Base-by-base conservation (phyloP, 2,797 vertebrate genomes). In the Microctenopoma stevenorrisi region DNA sequence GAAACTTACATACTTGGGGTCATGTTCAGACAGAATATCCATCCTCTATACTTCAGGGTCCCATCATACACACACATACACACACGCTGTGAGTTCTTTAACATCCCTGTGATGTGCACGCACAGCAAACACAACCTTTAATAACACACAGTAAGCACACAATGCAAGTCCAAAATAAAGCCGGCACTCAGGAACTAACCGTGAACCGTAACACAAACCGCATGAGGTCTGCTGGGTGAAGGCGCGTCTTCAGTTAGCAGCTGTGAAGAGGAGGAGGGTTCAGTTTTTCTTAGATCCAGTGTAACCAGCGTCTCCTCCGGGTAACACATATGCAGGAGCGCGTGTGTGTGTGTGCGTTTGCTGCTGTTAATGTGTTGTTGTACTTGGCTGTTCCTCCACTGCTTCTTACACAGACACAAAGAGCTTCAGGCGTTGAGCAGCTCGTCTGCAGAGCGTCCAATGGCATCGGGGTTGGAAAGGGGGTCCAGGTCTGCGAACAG, bases 401-500 rank as follows among this genome's bases (percentile, higher is more conserved):
- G 28, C 28, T 30, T 30, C 28, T 30, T 30, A 78, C 64, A 69
- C 42, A 70, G 40, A 43, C 26, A 33, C 2, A 22, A 1, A 3
- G 26, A 30, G 14, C 4, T 68, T 96, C 87, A 96, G 72, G 94
- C 93, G 38, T 94, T 92, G 38, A 95, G 92, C 51, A 95, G 88
- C 80, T 96, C 91, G 5, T 95, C 93, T 12, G 91, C 94, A 0
- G 92, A 94, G 54, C 94, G 94, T 76, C 94, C 94, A 1, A 93
- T 94, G 74, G 93, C 91, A 47, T 95, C 94, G 13, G 94, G 93
- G 80, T 96, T 96, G 58, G 90, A 95, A 52, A 96, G 94, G 0
- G 95, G 94, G 87, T 96, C 92, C 65, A 95, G 87, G 86, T 96
- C 95, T 56, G 94, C 94, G 55, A 94, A 96, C 56, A 95, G 92